Evolutionary conservation across 2,888 invertebrate genomes (phyloP).

Genomic region (Lithophane ornitopus): DNA sequence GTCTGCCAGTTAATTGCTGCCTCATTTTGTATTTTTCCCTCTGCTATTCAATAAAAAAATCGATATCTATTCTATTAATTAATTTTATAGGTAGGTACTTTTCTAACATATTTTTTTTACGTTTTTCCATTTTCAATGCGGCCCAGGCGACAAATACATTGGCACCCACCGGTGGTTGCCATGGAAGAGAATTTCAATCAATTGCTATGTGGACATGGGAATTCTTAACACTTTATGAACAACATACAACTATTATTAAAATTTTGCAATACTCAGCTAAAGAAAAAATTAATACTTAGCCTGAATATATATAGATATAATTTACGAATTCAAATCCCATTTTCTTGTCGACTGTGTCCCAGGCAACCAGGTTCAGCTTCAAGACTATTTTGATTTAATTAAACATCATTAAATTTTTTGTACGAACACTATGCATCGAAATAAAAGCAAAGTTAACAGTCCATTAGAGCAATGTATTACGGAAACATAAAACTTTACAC

Average conservation of each 20-base stretch:
- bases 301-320: neutral
- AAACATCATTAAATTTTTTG: constrained; percentile 24
- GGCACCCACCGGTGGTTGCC: neutral
- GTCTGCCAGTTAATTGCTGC: neutral
- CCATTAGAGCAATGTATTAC: constrained; percentile 34
- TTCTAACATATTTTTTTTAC: neutral
- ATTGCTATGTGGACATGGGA: too few species aligned
- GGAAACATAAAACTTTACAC: constrained; percentile 56
- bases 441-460: constrained; percentile 48
- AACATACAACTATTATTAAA: neutral
- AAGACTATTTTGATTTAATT: constrained; percentile 51
- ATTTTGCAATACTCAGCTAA: neutral
- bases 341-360: constrained; percentile 1
- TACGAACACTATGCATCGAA: constrained; percentile 31
- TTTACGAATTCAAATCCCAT: neutral
- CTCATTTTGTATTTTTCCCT: too few species aligned
- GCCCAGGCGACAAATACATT: neutral
- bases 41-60: neutral
- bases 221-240: neutral
- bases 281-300: neutral
- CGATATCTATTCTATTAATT: too few species aligned
- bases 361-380: constrained; percentile 3
- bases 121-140: neutral
- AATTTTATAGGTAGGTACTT: neutral
- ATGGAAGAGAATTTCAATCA: neutral